These are phyloP conservation scores for Pseudanteris insignis DNA, from an alignment of 2,888 invertebrate genomes.

Conservation along the genomic window DNA sequence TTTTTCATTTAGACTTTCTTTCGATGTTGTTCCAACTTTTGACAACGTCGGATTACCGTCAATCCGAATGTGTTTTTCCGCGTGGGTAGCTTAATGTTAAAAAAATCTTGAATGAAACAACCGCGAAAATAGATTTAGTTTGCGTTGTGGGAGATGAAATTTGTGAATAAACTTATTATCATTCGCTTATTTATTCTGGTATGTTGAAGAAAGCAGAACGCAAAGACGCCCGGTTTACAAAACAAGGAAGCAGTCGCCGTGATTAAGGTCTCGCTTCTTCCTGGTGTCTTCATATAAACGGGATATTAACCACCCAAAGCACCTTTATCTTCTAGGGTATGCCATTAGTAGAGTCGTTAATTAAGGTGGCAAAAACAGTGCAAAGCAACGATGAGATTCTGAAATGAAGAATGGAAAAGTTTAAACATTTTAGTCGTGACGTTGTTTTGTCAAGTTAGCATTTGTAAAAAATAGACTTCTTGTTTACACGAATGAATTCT, in stretches of 20 bases:
- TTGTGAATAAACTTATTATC: slow-evolving; percentile 4
- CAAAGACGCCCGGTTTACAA: slow-evolving; percentile 23
- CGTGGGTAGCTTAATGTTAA: too few relatives aligned
- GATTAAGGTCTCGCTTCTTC: slow-evolving; percentile 35
- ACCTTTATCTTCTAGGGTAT: slow-evolving; percentile 45
- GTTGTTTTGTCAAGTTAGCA: neutral
- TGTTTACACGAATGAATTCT: too few relatives aligned
- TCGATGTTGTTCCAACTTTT: too few relatives aligned
- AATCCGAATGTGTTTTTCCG: too few relatives aligned
- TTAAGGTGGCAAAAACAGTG: slow-evolving; percentile 49
- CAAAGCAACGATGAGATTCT: slow-evolving; percentile 27
- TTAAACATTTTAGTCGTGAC: slow-evolving; percentile 4
- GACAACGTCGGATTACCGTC: too few relatives aligned
- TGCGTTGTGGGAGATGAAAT: neutral
- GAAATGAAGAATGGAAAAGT: slow-evolving; percentile 20
- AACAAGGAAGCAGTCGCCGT: slow-evolving; percentile 33
- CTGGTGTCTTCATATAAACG: slow-evolving; percentile 36
- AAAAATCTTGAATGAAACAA: too few relatives aligned
- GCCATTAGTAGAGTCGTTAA: slow-evolving; percentile 52
- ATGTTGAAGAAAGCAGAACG: slow-evolving; percentile 15
- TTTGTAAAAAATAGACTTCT: too few relatives aligned
- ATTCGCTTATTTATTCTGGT: slow-evolving; percentile 26
- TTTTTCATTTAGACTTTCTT: too few relatives aligned
- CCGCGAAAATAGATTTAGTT: neutral
- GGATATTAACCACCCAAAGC: slow-evolving; percentile 36